phyloP scores from a whole-genome alignment of 2,888 invertebrate genomes.

The Sesia apiformis region DNA sequence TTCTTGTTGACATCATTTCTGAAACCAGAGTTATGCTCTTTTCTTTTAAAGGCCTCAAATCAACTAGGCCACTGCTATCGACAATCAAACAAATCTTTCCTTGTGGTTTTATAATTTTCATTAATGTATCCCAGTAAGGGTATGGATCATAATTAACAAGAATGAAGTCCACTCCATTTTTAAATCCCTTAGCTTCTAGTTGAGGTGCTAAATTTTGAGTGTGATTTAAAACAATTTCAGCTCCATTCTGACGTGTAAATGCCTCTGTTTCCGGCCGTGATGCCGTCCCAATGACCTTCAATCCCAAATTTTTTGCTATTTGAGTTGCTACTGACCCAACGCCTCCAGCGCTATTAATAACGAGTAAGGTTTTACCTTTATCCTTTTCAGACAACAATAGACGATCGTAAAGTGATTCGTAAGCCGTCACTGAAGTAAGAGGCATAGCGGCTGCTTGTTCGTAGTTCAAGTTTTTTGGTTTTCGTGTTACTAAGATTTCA shows the following conservation, averaged over 20 bases:
- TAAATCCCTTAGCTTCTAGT: slow-evolving; percentile 36
- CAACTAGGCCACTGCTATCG: slow-evolving; percentile 46
- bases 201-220: slow-evolving; percentile 41
- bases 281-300: slow-evolving; percentile 57
- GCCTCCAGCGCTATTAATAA: slow-evolving; percentile 60
- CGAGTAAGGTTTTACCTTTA: slow-evolving; percentile 43
- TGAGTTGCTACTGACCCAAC: slow-evolving; percentile 58
- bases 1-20: slow-evolving; percentile 53
- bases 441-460: slow-evolving; percentile 64
- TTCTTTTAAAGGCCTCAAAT: slow-evolving; percentile 43
- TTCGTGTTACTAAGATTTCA: slow-evolving; percentile 40
- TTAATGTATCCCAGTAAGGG: slow-evolving; percentile 55
- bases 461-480: slow-evolving; percentile 49
- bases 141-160: slow-evolving; percentile 56
- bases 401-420: slow-evolving; percentile 48
- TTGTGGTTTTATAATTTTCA: slow-evolving; percentile 49
- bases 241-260: slow-evolving; percentile 40
- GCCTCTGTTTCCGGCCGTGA: slow-evolving; percentile 42
- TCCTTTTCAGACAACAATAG: slow-evolving; percentile 47
- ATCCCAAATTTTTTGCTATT: slow-evolving; percentile 42
- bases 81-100: slow-evolving; percentile 57
- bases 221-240: slow-evolving; percentile 49
- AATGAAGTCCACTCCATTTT: slow-evolving; percentile 50
- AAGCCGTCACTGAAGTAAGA: slow-evolving; percentile 47
- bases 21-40: slow-evolving; percentile 53